Evolutionary conservation across 2,113 vertebrate genomes (phyloP).

Genomic region (Callorhinus ursinus): DNA sequence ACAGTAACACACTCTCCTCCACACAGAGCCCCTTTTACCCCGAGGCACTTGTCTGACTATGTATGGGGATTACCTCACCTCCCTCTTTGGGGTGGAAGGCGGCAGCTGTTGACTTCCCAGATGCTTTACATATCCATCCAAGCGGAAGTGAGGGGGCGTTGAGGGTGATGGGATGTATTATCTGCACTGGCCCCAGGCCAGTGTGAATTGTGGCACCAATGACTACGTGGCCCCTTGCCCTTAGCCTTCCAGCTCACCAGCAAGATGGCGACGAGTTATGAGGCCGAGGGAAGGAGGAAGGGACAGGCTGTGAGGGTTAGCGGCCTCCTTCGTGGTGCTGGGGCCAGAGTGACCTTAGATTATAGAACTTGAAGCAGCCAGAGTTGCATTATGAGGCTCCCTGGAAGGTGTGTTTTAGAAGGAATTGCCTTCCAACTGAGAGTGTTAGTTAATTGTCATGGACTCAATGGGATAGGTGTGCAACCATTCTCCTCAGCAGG

Average conservation of each 20-base stretch:
- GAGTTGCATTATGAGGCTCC: background rate
- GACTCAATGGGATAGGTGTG: background rate
- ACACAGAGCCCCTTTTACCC: slow-evolving; percentile 70
- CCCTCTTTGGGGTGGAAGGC: slow-evolving; percentile 17
- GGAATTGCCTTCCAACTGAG: background rate
- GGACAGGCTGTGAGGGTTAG: background rate
- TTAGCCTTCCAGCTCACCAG: background rate
- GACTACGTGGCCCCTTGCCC: background rate
- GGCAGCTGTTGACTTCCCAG: slow-evolving; percentile 53
- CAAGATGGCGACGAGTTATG: background rate
- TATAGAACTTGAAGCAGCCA: background rate
- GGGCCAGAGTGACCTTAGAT: background rate
- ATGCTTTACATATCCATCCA: slow-evolving; percentile 46
- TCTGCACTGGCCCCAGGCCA: slow-evolving; percentile 56
- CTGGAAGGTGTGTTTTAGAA: background rate
- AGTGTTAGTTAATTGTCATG: background rate
- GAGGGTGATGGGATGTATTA: slow-evolving; percentile 17
- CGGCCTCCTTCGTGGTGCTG: background rate
- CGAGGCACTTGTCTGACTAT: background rate
- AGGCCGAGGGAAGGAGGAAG: background rate
- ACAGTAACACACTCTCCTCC: slow-evolving; percentile 33
- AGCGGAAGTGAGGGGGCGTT: slow-evolving; percentile 61
- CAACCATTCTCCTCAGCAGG: background rate
- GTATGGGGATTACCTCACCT: slow-evolving; percentile 71
- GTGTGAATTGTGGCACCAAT: background rate